Conservation (phyloP, 2,113 vertebrate genomes). For the Vireo altiloquus region DNA sequence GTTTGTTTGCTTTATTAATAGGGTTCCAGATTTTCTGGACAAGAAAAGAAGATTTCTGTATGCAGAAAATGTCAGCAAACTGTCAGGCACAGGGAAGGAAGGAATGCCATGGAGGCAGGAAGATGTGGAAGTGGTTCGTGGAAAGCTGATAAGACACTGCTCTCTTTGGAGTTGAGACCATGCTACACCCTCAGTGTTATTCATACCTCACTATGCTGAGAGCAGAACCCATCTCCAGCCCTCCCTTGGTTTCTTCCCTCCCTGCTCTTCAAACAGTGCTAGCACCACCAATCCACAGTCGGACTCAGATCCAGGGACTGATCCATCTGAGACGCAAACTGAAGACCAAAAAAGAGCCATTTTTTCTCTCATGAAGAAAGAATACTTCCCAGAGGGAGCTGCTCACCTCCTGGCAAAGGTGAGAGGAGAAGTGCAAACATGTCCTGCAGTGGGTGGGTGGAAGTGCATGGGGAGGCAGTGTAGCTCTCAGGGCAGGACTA, state of each 20-base stretch:
- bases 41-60: background rate
- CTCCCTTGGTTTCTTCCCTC: background rate
- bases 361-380: background rate
- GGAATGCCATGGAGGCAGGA: background rate
- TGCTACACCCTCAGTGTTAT: background rate
- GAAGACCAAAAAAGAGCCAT: background rate
- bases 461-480: background rate
- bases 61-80: background rate
- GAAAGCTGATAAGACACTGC: background rate
- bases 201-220: background rate
- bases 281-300: background rate
- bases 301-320: background rate
- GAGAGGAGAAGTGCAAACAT: background rate
- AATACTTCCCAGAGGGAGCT: background rate
- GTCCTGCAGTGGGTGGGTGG: background rate
- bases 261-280: background rate
- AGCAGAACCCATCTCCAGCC: background rate
- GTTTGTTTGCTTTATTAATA: background rate
- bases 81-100: background rate
- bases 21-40: background rate
- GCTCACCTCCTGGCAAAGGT: fast-evolving
- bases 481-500: background rate
- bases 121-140: background rate
- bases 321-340: background rate
- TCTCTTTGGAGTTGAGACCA: background rate